These are phyloP conservation scores for Trichomalopsis sarcophagae DNA, from an alignment of 1,140 invertebrate species.

Conservation along the genomic window DNA sequence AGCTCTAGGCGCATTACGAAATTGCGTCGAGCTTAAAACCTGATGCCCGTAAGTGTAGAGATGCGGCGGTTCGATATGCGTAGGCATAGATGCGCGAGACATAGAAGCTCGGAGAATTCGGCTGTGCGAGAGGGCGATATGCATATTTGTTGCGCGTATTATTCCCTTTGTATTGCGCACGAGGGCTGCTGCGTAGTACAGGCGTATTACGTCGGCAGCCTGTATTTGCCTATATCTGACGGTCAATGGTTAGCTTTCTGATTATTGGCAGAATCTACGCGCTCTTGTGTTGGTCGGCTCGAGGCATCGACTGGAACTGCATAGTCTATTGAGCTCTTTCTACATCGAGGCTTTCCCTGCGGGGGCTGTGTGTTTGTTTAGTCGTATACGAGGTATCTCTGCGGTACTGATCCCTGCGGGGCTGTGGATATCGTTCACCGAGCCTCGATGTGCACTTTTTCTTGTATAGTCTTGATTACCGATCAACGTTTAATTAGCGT, in stretches of 20 bases:
- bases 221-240: neutral
- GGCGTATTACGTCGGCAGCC: neutral
- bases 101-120: neutral
- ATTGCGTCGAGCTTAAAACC: slow-evolving; percentile 59
- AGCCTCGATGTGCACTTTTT: too few relatives aligned
- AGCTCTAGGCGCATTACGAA: slow-evolving; percentile 54
- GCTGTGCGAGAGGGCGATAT: neutral
- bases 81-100: too few relatives aligned
- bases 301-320: too few relatives aligned
- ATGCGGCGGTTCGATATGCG: neutral
- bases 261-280: neutral
- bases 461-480: too few relatives aligned
- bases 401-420: too few relatives aligned
- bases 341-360: neutral
- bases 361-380: too few relatives aligned
- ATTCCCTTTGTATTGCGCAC: neutral
- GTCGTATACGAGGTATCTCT: too few relatives aligned
- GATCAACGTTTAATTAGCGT: too few relatives aligned
- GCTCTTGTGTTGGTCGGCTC: neutral
- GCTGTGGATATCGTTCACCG: too few relatives aligned
- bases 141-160: neutral
- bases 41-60: neutral
- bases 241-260: neutral
- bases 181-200: too few relatives aligned
- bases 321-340: neutral